Conservation (phyloP, 2,113 vertebrate genomes). For the Tupaia chinensis region DNA sequence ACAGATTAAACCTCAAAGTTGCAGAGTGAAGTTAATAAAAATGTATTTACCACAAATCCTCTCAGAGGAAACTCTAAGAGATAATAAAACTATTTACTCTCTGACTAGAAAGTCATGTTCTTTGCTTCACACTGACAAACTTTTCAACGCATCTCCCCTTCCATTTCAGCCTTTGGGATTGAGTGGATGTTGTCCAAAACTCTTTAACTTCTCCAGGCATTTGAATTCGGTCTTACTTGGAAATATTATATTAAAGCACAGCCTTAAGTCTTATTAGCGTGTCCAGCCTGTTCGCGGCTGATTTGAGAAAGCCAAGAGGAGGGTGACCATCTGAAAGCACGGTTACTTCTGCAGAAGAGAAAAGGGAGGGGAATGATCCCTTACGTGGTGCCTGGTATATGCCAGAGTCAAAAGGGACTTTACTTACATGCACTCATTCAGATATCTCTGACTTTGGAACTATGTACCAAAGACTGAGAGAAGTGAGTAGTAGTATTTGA, state of each 20-base stretch:
- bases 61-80: not conserved
- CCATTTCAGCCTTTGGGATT: slow-evolving; percentile 29
- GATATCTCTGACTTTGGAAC: not conserved
- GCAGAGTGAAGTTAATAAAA: not conserved
- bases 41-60: not conserved
- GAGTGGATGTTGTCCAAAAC: not conserved
- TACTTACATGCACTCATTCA: not conserved
- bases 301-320: not conserved
- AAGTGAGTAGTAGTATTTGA: not conserved
- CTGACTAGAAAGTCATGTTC: not conserved
- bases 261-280: not conserved
- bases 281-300: not conserved
- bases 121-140: slow-evolving; percentile 24
- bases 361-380: too few species aligned
- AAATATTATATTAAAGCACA: not conserved
- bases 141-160: not conserved
- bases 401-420: not conserved
- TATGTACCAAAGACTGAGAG: not conserved
- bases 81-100: not conserved
- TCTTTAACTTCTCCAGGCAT: not conserved
- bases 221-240: slow-evolving; percentile 5
- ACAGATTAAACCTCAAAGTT: not conserved
- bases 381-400: not conserved
- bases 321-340: not conserved
- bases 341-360: not conserved